These are phyloP conservation scores for Bedellia somnulentella DNA, from an alignment of 2,888 invertebrate species.

Conservation along the genomic window DNA sequence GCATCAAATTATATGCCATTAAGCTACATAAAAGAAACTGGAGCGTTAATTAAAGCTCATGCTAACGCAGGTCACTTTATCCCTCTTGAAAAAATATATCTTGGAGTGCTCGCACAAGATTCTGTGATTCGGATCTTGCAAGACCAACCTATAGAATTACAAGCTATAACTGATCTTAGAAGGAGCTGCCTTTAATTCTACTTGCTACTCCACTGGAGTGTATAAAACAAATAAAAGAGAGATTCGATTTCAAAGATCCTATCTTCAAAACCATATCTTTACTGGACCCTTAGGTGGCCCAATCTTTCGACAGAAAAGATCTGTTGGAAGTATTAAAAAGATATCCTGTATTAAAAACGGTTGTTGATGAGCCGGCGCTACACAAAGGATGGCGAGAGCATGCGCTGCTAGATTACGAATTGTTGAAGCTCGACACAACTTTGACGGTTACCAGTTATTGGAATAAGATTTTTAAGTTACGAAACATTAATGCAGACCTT, in stretches of 20 bases:
- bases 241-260: conserved; percentile 2
- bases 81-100: conserved; percentile 10
- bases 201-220: too few relatives aligned
- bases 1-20: conserved; percentile 1
- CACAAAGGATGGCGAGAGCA: too few relatives aligned
- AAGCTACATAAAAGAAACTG: conserved; percentile 10
- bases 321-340: background rate
- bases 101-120: too few relatives aligned
- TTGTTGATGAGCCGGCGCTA: too few relatives aligned
- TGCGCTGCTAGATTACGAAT: too few relatives aligned
- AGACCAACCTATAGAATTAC: conserved; percentile 1
- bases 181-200: too few relatives aligned
- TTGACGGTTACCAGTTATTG: too few relatives aligned
- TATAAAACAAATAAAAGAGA: background rate
- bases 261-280: background rate
- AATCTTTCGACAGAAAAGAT: background rate
- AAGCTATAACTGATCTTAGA: too few relatives aligned
- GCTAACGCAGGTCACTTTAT: conserved; percentile 9
- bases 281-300: conserved; percentile 1
- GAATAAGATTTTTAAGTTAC: too few relatives aligned
- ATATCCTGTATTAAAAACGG: too few relatives aligned
- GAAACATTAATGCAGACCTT: too few relatives aligned
- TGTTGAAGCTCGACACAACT: too few relatives aligned
- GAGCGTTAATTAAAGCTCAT: conserved; percentile 8
- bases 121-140: conserved; percentile 3